A percentile compares a stretch with the other conserved stretches of the same genome.
phyloP scores from a whole-genome alignment of 2,888 invertebrate genomes.

The Harpagoxenus sublaevis region DNA sequence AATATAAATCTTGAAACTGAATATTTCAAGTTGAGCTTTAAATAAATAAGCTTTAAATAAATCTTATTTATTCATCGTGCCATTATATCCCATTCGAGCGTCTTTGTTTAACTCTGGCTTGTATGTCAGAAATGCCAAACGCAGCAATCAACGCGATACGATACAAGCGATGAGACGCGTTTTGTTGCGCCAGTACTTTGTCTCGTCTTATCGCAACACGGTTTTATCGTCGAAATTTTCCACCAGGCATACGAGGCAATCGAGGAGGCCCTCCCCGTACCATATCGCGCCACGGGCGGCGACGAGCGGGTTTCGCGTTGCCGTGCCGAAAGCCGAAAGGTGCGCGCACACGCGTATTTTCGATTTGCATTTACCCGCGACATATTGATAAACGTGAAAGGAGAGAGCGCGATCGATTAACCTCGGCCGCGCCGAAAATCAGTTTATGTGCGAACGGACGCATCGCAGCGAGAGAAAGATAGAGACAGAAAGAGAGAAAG shows the following conservation, averaged over 20 bases:
- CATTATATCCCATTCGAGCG: not conserved
- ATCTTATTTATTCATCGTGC: not conserved
- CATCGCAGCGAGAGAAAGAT: not conserved
- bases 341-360: not conserved
- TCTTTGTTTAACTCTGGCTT: not conserved
- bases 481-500: not conserved
- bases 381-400: not conserved
- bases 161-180: not conserved
- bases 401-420: conserved; percentile 11
- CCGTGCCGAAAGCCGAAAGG: conserved; percentile 13
- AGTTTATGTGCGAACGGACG: conserved; percentile 6
- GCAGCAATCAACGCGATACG: conserved; percentile 5
- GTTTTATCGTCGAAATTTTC: conserved; percentile 79
- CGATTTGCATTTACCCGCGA: not conserved
- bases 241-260: conserved; percentile 59
- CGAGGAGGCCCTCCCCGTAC: not conserved
- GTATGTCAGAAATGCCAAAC: not conserved
- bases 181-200: conserved; percentile 11
- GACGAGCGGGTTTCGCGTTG: not conserved
- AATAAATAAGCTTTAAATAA: not conserved
- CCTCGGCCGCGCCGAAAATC: conserved; percentile 26
- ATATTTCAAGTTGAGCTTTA: not conserved
- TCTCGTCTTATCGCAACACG: conserved; percentile 65
- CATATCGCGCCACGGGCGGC: not conserved
- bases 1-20: not conserved